These are phyloP conservation scores for Squalus acanthias DNA, from an alignment of 2,797 vertebrate genomes.

Conservation along the genomic window DNA sequence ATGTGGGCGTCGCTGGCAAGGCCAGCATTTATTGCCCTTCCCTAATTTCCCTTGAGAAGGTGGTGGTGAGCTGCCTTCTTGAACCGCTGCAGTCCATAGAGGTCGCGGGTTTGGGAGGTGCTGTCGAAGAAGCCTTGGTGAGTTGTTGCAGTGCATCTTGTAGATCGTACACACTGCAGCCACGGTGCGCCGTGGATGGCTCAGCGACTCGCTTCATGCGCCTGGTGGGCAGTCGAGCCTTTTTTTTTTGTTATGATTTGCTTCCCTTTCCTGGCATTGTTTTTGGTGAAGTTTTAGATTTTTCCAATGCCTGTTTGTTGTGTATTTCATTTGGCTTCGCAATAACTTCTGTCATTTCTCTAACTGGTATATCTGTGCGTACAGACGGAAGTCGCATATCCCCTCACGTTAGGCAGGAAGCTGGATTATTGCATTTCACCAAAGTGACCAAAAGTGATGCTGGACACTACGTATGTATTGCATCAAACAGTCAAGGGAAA, in stretches of 20 bases:
- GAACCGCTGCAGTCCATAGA: too few relatives aligned
- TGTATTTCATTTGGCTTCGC: neutral
- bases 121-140: too few relatives aligned
- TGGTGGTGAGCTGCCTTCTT: too few relatives aligned
- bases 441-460: constrained; percentile 79
- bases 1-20: too few relatives aligned
- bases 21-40: too few relatives aligned
- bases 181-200: too few relatives aligned
- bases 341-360: neutral
- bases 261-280: neutral
- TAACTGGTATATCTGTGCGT: constrained; percentile 39
- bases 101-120: too few relatives aligned
- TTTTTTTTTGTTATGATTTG: neutral
- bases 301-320: neutral
- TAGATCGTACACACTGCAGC: too few relatives aligned
- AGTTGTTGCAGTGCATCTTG: too few relatives aligned
- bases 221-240: neutral
- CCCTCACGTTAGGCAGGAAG: constrained; percentile 66
- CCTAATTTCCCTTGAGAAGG: too few relatives aligned
- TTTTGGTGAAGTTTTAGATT: neutral
- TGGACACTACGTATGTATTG: constrained; percentile 87
- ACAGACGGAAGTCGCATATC: constrained; percentile 81
- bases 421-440: constrained; percentile 75
- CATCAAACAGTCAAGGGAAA: constrained; percentile 89
- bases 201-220: neutral